Conservation (phyloP, 1,140 invertebrate species). For the Papilio polytes region DNA sequence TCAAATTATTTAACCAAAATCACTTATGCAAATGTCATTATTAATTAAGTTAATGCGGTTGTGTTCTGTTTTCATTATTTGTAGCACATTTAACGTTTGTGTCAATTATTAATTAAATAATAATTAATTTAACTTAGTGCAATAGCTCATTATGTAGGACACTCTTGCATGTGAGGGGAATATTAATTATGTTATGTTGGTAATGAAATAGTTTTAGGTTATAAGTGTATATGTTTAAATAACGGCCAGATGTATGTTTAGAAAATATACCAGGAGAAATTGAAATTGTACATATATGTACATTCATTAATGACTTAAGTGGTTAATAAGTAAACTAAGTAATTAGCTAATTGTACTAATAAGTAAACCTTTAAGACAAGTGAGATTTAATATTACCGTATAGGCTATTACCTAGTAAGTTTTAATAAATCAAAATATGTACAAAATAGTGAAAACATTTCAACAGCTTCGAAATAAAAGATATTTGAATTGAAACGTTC, state of each 20-base stretch:
- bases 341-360: no score
- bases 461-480: slow-evolving; percentile 20
- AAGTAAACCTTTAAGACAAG: background rate
- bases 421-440: background rate
- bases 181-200: slow-evolving; percentile 30
- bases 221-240: background rate
- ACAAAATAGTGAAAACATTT: background rate
- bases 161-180: slow-evolving; percentile 24
- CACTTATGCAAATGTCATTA: background rate
- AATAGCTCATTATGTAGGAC: slow-evolving; percentile 28
- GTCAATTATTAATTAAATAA: slow-evolving; percentile 34
- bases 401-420: background rate
- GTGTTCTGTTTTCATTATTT: slow-evolving; percentile 7
- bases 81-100: background rate
- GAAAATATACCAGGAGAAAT: no score
- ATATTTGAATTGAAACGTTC: slow-evolving; percentile 20
- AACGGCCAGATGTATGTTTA: no score
- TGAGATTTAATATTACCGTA: background rate
- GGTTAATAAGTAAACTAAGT: no score
- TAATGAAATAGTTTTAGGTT: slow-evolving; percentile 2
- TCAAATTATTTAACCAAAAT: background rate
- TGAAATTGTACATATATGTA: no score
- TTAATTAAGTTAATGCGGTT: background rate
- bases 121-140: slow-evolving; percentile 33
- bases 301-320: no score